Base-by-base conservation (phyloP, 2,113 vertebrate genomes). In the Ornithorhynchus anatinus region DNA sequence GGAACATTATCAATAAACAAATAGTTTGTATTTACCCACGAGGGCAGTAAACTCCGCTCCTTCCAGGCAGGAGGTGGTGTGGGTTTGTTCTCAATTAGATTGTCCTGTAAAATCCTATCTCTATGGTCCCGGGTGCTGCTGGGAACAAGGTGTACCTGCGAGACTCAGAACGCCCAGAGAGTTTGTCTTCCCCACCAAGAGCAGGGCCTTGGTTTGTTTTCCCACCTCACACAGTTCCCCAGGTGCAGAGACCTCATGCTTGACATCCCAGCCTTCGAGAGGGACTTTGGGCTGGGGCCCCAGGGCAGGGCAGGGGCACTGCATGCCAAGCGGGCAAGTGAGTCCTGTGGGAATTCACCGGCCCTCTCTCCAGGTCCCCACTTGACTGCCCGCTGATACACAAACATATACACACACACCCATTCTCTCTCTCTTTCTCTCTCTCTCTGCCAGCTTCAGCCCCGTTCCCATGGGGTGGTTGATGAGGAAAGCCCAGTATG, bases 51-150 rank as follows among this genome's bases (percentile, higher is more conserved):
- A 39, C 2, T 2, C 1, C 23, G 50, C 57, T 40, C 25, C n/a
- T n/a, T n/a, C n/a, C 0, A 32, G 56, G 3, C 23, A 35, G 40
- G 58, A 65, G 25, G 8, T 58, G 27, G 5, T 3, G 47, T 8
- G 11, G 33, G 51, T 65, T 3, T 48, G 5, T 63, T 71, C 60
- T n/a, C 60, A 4, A 8, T n/a, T 2, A 6, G 4, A 15, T 61
- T 27, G n/a, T 2, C 5, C 25, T 43, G 19, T 6, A 60, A 20
- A 20, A 35, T 33, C 22, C 13, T 32, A 5, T 23, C 15, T 22
- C 10, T 20, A 27, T 1, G 43, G 3, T 16, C 54, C 10, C 0
- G 0, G 7, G 27, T 4, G 1, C 20, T 8, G 59, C 51, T 19
- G 47, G 57, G 79, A 51, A 54, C 48, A 64, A 53, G 0, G 0